Percentiles rank a stretch among this genome's conserved stretches.
phyloP scores from a whole-genome alignment of 64 coral and sea anemone genomes.

The Orbicella faveolata region DNA sequence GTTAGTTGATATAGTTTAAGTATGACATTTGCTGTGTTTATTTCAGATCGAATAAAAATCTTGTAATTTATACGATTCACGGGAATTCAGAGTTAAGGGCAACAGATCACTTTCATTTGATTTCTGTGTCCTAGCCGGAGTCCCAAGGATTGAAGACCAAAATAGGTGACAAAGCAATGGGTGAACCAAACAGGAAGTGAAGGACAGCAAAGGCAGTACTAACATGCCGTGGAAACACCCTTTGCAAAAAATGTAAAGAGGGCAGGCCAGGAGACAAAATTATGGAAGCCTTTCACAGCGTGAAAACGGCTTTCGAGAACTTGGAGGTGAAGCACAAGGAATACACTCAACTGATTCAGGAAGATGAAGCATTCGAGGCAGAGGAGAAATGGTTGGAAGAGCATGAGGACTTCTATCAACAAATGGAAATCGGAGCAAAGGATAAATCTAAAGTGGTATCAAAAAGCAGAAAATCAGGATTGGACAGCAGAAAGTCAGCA shows the following conservation, averaged over 20 bases:
- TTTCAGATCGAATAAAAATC: no score
- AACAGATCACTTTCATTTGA: not conserved
- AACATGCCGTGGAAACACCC: conserved; percentile 20
- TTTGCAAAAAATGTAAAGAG: no score
- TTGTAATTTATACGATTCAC: no score
- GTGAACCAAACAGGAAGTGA: conserved; percentile 35
- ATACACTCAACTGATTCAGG: conserved; percentile 5
- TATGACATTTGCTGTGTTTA: no score
- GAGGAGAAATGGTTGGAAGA: conserved; percentile 16
- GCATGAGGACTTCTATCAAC: not conserved
- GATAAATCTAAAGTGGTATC: not conserved
- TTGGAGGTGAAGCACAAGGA: conserved; percentile 52
- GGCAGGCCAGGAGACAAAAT: no score
- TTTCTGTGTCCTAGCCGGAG: conserved; percentile 10
- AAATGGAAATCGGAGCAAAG: not conserved
- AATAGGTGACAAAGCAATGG: conserved; percentile 7
- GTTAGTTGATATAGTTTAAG: no score
- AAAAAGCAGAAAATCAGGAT: no score
- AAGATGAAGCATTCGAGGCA: not conserved
- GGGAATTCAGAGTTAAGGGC: not conserved
- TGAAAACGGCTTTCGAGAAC: not conserved
- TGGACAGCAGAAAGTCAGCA: no score
- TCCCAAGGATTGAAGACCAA: conserved; percentile 16
- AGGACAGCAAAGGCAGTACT: conserved; percentile 60
- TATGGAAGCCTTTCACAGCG: no score